phyloP scores from a whole-genome alignment of 2,113 vertebrate species.

The Symphodus melops region DNA sequence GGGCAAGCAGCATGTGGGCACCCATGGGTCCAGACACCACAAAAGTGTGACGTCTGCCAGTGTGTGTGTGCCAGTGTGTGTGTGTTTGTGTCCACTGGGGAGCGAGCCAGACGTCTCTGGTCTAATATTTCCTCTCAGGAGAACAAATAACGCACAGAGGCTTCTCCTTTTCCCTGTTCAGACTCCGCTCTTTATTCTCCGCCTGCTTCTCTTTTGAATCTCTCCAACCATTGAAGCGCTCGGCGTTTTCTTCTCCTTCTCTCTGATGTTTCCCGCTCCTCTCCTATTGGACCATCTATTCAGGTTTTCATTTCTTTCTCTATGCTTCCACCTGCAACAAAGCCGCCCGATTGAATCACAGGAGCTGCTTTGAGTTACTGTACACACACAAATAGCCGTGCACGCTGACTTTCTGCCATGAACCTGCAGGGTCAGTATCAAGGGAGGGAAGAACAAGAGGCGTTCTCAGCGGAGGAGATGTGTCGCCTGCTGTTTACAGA shows the following conservation, averaged over 20 bases:
- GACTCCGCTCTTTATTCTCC: constrained; percentile 21
- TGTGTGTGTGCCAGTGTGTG: constrained; percentile 33
- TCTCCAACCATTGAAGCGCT: background rate
- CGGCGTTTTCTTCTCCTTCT: constrained; percentile 8
- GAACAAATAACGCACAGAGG: constrained; percentile 54
- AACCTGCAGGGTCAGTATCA: constrained; percentile 1
- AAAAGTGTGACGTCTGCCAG: constrained; percentile 40
- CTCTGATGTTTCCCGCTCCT: constrained; percentile 9
- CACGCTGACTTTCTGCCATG: constrained; percentile 9
- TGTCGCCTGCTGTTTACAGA: constrained; percentile 1
- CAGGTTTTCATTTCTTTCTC: constrained; percentile 7
- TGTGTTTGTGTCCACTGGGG: constrained; percentile 47
- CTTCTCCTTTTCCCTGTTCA: constrained; percentile 37
- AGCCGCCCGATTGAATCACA: constrained; percentile 27
- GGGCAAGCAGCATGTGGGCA: constrained; percentile 45
- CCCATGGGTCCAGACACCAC: constrained; percentile 55
- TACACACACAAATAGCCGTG: background rate
- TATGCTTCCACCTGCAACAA: constrained; percentile 15
- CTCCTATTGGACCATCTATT: background rate
- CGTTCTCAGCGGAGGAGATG: constrained; percentile 1
- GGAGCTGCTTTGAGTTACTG: constrained; percentile 25
- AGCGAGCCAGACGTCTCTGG: constrained; percentile 57
- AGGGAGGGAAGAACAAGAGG: background rate
- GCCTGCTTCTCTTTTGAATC: constrained; percentile 21
- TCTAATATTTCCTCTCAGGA: constrained; percentile 70